These are phyloP conservation scores for Onychorhynchus coronatus DNA, from an alignment of 2,113 vertebrate genomes.

Conservation along the genomic window DNA sequence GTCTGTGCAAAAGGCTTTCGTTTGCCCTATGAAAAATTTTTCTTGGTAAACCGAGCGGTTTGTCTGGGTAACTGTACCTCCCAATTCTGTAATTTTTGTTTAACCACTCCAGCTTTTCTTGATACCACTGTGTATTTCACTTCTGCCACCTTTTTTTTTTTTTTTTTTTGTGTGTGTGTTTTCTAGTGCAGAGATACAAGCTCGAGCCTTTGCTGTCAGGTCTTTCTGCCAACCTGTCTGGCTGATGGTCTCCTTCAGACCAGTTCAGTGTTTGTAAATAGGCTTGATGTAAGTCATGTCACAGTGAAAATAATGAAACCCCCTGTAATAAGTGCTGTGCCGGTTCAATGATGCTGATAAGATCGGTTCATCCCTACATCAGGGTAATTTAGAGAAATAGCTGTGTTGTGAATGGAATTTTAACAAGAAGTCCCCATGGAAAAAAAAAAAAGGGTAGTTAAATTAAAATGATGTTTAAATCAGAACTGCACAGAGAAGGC, in stretches of 20 bases:
- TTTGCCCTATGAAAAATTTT: not conserved
- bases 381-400: conserved; percentile 28
- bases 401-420: conserved; percentile 24
- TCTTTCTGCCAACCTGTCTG: not conserved
- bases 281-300: conserved; percentile 43
- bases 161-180: too few relatives aligned
- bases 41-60: not conserved
- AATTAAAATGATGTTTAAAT: conserved; percentile 48
- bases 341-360: not conserved
- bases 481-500: not conserved
- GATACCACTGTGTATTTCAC: not conserved
- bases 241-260: conserved; percentile 12
- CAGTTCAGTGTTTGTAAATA: conserved; percentile 37
- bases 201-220: conserved; percentile 10
- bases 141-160: not conserved
- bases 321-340: not conserved
- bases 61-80: not conserved
- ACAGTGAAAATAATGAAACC: conserved; percentile 42
- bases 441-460: not conserved
- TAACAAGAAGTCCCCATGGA: not conserved
- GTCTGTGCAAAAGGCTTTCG: not conserved
- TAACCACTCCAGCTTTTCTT: not conserved
- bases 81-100: not conserved
- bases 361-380: conserved; percentile 4
- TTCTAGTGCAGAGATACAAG: not conserved